Percentiles rank a stretch among this genome's conserved stretches.
Evolutionary conservation across 2,797 vertebrate genomes (phyloP).

Genomic region (Pterois miles): DNA sequence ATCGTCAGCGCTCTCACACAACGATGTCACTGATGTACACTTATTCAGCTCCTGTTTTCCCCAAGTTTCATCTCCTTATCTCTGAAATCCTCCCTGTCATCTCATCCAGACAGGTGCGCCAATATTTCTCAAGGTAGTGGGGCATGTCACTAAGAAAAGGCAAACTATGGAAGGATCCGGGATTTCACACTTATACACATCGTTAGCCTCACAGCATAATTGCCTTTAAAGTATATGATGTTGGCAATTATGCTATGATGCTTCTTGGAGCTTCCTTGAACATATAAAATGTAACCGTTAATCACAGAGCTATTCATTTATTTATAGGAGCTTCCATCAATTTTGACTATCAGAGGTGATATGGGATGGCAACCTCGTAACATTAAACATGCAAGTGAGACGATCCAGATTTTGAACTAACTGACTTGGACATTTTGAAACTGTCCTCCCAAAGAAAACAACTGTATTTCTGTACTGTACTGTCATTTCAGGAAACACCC

Average conservation of each 20-base stretch:
- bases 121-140: conserved; percentile 18
- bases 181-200: not conserved
- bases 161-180: not conserved
- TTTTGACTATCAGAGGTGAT: not conserved
- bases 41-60: conserved; percentile 13
- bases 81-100: conserved; percentile 39
- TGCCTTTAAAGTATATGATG: no score
- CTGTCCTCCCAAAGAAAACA: not conserved
- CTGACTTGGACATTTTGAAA: not conserved
- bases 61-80: conserved; percentile 35
- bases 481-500: not conserved
- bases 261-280: not conserved
- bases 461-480: no score
- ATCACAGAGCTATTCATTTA: not conserved
- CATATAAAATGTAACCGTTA: not conserved
- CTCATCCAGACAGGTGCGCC: conserved; percentile 30
- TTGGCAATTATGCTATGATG: no score
- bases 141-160: conserved; percentile 2
- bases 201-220: no score
- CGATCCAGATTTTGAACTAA: fast-evolving
- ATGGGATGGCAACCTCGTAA: not conserved
- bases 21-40: conserved; percentile 25
- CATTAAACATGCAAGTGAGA: not conserved
- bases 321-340: not conserved
- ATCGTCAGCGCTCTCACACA: conserved; percentile 31